A percentile compares a stretch with the other conserved stretches of the same genome.
phyloP scores from a whole-genome alignment of 2,113 vertebrate genomes.

The Mesoclemmys tuberculata region DNA sequence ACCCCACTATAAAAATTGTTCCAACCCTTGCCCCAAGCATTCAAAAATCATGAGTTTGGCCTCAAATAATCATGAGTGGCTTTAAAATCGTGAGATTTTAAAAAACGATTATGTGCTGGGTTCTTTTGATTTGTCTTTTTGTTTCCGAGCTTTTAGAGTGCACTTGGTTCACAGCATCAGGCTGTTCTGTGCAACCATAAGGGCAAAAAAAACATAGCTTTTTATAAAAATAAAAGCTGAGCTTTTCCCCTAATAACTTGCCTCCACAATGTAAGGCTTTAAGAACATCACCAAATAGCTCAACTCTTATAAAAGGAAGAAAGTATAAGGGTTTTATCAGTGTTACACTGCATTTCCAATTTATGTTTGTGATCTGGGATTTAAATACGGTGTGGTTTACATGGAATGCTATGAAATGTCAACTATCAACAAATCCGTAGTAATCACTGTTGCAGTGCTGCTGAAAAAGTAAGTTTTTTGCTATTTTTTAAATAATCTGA shows the following conservation, averaged over 20 bases:
- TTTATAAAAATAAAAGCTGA: constrained; percentile 15
- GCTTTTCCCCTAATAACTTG: constrained; percentile 24
- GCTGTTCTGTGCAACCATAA: not conserved
- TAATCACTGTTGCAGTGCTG: not conserved
- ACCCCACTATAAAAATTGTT: too few relatives aligned
- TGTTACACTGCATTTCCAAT: not conserved
- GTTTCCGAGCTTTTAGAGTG: not conserved
- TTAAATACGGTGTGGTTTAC: not conserved
- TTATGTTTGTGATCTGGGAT: not conserved
- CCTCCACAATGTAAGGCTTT: not conserved
- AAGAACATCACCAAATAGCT: not conserved
- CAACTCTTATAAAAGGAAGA: not conserved
- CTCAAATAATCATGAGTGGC: not conserved
- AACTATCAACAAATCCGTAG: constrained; percentile 3
- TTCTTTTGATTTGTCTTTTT: not conserved
- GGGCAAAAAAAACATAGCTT: constrained; percentile 14
- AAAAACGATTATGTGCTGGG: not conserved
- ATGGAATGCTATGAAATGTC: not conserved
- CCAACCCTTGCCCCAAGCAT: not conserved
- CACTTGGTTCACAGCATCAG: not conserved
- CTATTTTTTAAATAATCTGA: not conserved
- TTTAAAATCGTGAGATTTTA: not conserved
- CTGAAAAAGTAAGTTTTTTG: not conserved
- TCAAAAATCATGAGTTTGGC: not conserved
- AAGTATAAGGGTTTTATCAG: not conserved